A percentile compares a stretch with the other conserved stretches of the same genome.
Conservation (phyloP, 2,113 vertebrate species). For the Bubo blakistoni region DNA sequence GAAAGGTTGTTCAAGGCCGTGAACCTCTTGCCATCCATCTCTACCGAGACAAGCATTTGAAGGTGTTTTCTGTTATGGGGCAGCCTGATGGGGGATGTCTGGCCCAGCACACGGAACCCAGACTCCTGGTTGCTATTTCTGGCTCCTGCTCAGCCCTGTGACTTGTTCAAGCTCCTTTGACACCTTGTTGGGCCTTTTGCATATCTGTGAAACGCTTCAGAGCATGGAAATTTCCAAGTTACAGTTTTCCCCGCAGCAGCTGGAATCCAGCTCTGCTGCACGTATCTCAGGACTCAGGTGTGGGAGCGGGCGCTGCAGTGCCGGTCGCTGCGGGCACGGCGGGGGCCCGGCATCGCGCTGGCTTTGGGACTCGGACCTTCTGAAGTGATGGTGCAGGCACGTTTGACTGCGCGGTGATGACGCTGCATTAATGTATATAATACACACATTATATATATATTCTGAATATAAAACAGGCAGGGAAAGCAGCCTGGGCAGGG, state of each 20-base stretch:
- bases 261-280: background rate
- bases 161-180: background rate
- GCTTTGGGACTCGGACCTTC: background rate
- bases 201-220: background rate
- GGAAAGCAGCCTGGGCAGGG: background rate
- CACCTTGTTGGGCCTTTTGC: background rate
- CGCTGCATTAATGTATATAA: background rate
- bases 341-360: background rate
- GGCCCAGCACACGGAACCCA: background rate
- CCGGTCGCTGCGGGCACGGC: fast-evolving
- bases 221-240: slow-evolving; percentile 39
- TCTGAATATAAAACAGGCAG: background rate
- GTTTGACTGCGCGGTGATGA: background rate
- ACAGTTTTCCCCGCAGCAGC: background rate
- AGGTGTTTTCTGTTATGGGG: background rate
- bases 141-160: background rate
- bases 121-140: background rate
- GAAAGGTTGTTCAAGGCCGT: background rate
- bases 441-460: background rate
- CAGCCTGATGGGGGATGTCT: background rate
- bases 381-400: background rate
- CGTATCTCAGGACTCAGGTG: fast-evolving
- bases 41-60: background rate
- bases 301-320: background rate
- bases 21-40: background rate